Percentiles rank a stretch among this genome's conserved stretches.
Conservation (phyloP, 2,888 invertebrate genomes). For the Brenthis ino region DNA sequence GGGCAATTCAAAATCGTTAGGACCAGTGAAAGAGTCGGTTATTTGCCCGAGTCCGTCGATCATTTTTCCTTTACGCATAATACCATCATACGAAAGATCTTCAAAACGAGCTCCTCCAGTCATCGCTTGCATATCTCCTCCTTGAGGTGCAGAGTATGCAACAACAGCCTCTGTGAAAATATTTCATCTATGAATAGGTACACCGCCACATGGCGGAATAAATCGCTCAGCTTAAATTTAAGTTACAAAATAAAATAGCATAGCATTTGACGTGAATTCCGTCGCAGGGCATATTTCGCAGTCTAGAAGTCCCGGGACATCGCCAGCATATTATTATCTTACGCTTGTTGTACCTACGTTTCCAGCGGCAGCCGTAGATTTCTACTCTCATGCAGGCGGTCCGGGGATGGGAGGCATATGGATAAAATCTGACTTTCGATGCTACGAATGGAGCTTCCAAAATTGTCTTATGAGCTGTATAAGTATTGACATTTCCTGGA, state of each 20-base stretch:
- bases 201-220: conserved; percentile 48
- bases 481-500: conserved; percentile 89
- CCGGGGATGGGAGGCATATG: conserved; percentile 91
- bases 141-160: conserved; percentile 86
- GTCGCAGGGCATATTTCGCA: conserved; percentile 49
- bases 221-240: conserved; percentile 33
- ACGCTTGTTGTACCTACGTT: conserved; percentile 71
- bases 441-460: conserved; percentile 93
- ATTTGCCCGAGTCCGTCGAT: conserved; percentile 91
- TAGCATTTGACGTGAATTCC: neutral
- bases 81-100: conserved; percentile 92
- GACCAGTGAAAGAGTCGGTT: conserved; percentile 87
- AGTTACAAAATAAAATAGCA: conserved; percentile 25
- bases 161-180: conserved; percentile 84
- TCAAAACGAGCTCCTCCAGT: conserved; percentile 86
- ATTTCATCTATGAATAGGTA: conserved; percentile 48
- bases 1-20: conserved; percentile 84
- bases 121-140: conserved; percentile 84
- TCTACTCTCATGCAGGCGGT: conserved; percentile 97
- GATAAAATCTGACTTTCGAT: conserved; percentile 92
- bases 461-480: conserved; percentile 86
- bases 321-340: conserved; percentile 55
- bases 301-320: conserved; percentile 57
- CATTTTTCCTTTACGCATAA: conserved; percentile 77
- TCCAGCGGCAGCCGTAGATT: conserved; percentile 90